Conservation (phyloP, 2,888 invertebrate species). For the Bombylius major region DNA sequence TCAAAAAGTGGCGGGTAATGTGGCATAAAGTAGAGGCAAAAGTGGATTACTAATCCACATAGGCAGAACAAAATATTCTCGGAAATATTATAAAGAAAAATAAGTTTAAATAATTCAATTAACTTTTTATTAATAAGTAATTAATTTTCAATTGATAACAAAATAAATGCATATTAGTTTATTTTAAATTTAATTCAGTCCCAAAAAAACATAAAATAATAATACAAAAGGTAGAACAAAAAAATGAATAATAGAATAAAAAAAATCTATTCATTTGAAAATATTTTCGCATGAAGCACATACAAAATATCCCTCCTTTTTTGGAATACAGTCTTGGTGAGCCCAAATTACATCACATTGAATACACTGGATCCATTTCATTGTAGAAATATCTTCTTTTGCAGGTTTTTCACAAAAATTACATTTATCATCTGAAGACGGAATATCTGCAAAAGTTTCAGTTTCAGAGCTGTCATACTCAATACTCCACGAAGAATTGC, state of each 20-base stretch:
- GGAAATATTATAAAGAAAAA: background rate
- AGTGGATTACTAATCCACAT: background rate
- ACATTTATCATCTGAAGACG: background rate
- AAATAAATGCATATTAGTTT: too few relatives aligned
- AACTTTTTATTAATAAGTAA: background rate
- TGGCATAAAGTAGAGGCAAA: background rate
- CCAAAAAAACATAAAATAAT: too few relatives aligned
- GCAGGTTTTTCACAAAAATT: slow-evolving; percentile 5
- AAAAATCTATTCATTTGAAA: background rate
- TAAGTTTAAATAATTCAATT: background rate
- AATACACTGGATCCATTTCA: slow-evolving; percentile 6
- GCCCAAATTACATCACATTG: slow-evolving; percentile 10
- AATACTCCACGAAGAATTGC: slow-evolving; percentile 3
- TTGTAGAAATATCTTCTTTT: slow-evolving; percentile 1
- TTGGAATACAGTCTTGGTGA: slow-evolving; percentile 8
- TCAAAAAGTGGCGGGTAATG: too few relatives aligned
- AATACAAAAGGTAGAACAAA: too few relatives aligned
- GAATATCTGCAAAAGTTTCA: slow-evolving; percentile 3
- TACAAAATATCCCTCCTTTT: slow-evolving; percentile 4
- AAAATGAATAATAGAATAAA: too few relatives aligned
- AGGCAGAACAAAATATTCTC: too few relatives aligned
- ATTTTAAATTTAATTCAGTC: too few relatives aligned
- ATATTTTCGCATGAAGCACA: slow-evolving; percentile 2
- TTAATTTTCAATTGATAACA: background rate
- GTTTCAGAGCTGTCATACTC: slow-evolving; percentile 2